phyloP scores from a whole-genome alignment of 1,140 invertebrate genomes.

The Cherax destructor region DNA sequence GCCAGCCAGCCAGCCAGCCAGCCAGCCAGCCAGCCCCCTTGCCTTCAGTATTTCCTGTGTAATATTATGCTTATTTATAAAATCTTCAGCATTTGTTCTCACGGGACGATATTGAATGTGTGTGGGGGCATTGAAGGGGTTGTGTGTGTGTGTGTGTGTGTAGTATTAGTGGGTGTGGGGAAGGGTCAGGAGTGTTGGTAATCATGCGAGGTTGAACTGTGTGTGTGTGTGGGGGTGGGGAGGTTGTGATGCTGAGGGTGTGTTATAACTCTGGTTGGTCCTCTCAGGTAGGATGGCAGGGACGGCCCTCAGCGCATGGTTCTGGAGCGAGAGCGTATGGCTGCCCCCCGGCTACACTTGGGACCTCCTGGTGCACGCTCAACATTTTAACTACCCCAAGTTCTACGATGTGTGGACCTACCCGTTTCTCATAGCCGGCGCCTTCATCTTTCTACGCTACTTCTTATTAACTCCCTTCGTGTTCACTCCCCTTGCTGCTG shows the following conservation, averaged over 20 bases:
- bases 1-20: no score
- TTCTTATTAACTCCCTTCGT: constrained; percentile 44
- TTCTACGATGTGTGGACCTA: constrained; percentile 54
- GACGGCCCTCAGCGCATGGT: constrained; percentile 26
- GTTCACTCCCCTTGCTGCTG: constrained; percentile 9
- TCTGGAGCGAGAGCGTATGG: constrained; percentile 64
- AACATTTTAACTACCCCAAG: constrained; percentile 33
- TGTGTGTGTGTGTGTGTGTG: no score
- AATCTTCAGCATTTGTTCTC: no score
- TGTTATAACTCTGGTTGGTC: constrained; percentile 29
- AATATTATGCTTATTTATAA: no score
- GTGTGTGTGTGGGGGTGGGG: background rate
- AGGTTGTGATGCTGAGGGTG: background rate
- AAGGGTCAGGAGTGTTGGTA: background rate
- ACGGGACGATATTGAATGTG: no score
- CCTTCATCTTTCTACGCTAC: constrained; percentile 52
- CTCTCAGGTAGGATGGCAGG: constrained; percentile 34
- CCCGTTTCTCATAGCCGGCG: constrained; percentile 40
- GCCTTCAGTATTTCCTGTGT: no score
- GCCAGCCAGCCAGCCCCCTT: no score
- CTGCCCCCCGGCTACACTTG: constrained; percentile 52
- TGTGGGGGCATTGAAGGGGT: no score
- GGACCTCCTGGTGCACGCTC: constrained; percentile 25
- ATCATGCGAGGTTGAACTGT: background rate
- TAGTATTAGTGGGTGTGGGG: no score